Evolutionary conservation across 2,888 invertebrate species (phyloP).

Genomic region (Sericinus montela): DNA sequence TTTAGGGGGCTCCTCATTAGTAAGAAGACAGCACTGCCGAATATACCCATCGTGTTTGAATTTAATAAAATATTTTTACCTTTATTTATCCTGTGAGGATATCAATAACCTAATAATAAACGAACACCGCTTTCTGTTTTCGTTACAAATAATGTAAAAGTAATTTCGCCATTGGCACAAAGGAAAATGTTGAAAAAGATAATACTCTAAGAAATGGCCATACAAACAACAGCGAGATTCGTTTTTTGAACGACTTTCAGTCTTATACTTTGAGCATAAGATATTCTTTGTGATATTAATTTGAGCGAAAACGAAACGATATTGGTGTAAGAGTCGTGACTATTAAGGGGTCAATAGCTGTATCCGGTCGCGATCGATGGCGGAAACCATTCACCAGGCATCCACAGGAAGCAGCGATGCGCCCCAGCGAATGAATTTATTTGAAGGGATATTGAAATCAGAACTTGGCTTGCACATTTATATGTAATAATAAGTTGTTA

Average conservation of each 20-base stretch:
- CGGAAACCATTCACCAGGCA: conserved; percentile 48
- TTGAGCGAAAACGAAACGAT: conserved; percentile 32
- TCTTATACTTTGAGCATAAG: conserved; percentile 13
- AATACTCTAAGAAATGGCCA: conserved; percentile 17
- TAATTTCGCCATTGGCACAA: conserved; percentile 16
- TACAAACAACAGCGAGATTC: conserved; percentile 3
- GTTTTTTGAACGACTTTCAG: conserved; percentile 1
- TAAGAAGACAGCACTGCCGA: no score
- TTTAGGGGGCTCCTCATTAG: no score
- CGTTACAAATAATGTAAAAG: neutral
- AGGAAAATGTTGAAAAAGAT: conserved; percentile 18
- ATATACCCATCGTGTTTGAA: no score
- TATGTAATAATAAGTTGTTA: no score
- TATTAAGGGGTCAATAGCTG: conserved; percentile 58
- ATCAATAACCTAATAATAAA: no score
- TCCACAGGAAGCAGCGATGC: no score
- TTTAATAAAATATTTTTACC: no score
- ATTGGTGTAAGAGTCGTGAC: conserved; percentile 37
- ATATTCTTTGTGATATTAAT: conserved; percentile 26
- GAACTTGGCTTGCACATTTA: no score
- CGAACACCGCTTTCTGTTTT: no score
- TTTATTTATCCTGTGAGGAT: no score
- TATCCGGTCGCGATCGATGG: conserved; percentile 63
- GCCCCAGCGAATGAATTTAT: no score
- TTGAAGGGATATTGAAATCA: no score